A percentile compares a stretch with the other conserved stretches of the same genome.
Evolutionary conservation across 2,797 vertebrate genomes (phyloP).

Genomic region (Schizopygopsis pylzovi): DNA sequence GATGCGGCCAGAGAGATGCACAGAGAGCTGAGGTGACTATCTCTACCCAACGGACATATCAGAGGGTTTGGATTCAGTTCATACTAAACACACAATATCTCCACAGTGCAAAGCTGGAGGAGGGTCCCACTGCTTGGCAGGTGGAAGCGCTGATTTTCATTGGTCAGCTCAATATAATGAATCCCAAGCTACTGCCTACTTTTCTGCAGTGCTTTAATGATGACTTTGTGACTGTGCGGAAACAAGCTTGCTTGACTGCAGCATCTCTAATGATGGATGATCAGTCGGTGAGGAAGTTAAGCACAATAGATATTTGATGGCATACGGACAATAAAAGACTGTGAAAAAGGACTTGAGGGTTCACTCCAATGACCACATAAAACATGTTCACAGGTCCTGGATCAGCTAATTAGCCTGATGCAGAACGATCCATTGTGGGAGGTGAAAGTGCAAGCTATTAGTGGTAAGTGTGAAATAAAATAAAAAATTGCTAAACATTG

Average conservation of each 20-base stretch:
- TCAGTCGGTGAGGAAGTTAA: conserved; percentile 68
- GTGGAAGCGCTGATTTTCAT: conserved; percentile 76
- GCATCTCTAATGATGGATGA: conserved; percentile 73
- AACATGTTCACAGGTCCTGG: conserved; percentile 68
- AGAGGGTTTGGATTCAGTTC: background rate
- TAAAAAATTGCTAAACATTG: background rate
- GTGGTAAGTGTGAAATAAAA: conserved; percentile 65
- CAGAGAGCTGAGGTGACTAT: conserved; percentile 72
- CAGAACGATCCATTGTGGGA: conserved; percentile 77
- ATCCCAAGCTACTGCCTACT: conserved; percentile 74
- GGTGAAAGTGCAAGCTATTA: conserved; percentile 78
- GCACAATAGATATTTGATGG: background rate
- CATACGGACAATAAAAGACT: background rate
- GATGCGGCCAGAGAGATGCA: conserved; percentile 74
- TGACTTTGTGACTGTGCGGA: conserved; percentile 73
- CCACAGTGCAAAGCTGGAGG: conserved; percentile 67
- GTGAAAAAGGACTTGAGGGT: background rate
- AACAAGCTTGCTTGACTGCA: conserved; percentile 77
- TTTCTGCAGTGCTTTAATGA: conserved; percentile 77
- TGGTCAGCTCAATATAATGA: conserved; percentile 76
- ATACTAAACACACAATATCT: conserved; percentile 21
- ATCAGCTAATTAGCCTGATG: conserved; percentile 73
- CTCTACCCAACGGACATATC: background rate
- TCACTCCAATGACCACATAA: background rate
- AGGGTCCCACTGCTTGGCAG: conserved; percentile 66